Evolutionary conservation across 2,797 vertebrate species (phyloP).

Genomic region (Adelosebastes latens): DNA sequence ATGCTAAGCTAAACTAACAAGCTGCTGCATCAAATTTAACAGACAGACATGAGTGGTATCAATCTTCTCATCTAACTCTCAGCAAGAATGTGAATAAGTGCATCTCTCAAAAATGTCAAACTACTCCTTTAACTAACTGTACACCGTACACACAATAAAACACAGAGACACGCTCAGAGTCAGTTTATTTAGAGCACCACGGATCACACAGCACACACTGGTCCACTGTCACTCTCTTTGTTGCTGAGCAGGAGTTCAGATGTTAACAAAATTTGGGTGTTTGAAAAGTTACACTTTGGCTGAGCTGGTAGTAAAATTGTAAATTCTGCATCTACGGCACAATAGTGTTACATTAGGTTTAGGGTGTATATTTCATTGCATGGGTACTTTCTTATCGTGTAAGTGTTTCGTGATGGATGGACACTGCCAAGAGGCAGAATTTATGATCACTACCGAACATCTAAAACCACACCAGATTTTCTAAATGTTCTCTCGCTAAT

Average conservation of each 20-base stretch:
- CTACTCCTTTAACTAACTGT: constrained; percentile 30
- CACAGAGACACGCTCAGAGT: constrained; percentile 10
- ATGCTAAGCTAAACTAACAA: neutral
- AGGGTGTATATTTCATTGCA: constrained; percentile 44
- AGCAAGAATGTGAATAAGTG: neutral
- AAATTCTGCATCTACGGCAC: constrained; percentile 62
- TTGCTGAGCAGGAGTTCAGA: constrained; percentile 25
- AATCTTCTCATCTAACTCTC: neutral
- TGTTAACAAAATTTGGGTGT: constrained; percentile 6
- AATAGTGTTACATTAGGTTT: constrained; percentile 34
- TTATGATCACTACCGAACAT: constrained; percentile 30
- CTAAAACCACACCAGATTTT: neutral
- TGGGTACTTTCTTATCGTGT: constrained; percentile 43
- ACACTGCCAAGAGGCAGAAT: constrained; percentile 50
- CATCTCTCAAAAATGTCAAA: constrained; percentile 1
- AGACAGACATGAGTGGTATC: neutral
- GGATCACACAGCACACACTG: constrained; percentile 43
- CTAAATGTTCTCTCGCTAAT: neutral
- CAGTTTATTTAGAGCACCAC: constrained; percentile 56
- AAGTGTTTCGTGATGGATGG: constrained; percentile 6
- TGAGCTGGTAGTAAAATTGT: constrained; percentile 20
- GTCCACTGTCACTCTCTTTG: constrained; percentile 39
- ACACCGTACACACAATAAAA: constrained; percentile 24
- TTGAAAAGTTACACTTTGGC: constrained; percentile 49
- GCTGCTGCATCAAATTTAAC: neutral